Evolutionary conservation across 2,888 invertebrate species (phyloP).

Genomic region (Drosophila ustulata): DNA sequence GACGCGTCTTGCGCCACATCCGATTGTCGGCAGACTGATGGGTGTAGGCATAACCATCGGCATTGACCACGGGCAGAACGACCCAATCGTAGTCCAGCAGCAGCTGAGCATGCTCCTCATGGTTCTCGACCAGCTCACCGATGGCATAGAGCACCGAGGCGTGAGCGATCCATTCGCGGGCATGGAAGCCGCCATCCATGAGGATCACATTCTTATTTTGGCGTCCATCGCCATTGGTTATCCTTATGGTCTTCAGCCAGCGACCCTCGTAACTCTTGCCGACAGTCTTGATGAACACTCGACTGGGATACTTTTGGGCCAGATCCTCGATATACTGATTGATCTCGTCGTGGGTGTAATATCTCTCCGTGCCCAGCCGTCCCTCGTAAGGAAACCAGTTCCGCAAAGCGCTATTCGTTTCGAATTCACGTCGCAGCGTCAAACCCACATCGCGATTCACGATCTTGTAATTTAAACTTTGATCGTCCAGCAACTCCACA

Average conservation of each 20-base stretch:
- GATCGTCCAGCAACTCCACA: conserved; percentile 36
- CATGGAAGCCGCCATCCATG: conserved; percentile 87
- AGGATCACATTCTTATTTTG: conserved; percentile 85
- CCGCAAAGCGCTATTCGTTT: conserved; percentile 42
- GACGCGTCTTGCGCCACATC: conserved; percentile 87
- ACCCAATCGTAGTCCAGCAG: conserved; percentile 88
- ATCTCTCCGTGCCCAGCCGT: conserved; percentile 66
- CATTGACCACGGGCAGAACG: conserved; percentile 88
- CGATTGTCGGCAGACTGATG: conserved; percentile 73
- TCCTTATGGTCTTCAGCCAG: conserved; percentile 87
- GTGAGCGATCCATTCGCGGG: conserved; percentile 89
- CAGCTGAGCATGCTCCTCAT: conserved; percentile 83
- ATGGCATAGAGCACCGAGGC: conserved; percentile 87
- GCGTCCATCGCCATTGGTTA: conserved; percentile 86
- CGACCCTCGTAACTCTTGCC: conserved; percentile 87
- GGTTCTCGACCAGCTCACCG: conserved; percentile 86
- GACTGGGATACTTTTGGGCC: conserved; percentile 85
- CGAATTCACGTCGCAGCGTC: conserved; percentile 48
- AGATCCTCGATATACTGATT: conserved; percentile 85
- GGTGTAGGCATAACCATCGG: conserved; percentile 89
- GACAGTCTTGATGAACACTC: conserved; percentile 86
- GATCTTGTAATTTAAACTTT: conserved; percentile 46
- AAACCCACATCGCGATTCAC: conserved; percentile 64
- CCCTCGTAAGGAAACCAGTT: conserved; percentile 50
- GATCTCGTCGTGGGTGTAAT: conserved; percentile 83